Conservation (phyloP, 2,113 vertebrate species). For the Odocoileus virginianus region DNA sequence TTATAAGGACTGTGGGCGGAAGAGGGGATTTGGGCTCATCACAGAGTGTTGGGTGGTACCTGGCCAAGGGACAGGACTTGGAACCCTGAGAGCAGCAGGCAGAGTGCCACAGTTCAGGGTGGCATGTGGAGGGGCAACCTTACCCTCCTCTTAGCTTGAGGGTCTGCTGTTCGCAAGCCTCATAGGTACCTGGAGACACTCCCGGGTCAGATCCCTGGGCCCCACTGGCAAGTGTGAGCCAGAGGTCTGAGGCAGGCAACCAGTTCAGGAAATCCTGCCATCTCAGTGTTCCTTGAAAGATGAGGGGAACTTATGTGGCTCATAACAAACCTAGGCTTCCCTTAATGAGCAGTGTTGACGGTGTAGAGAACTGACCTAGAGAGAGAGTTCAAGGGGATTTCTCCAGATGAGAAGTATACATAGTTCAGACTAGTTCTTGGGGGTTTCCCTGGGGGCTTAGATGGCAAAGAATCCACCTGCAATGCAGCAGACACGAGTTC, state of each 20-base stretch:
- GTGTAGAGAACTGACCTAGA: neutral
- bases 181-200: neutral
- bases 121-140: neutral
- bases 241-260: neutral
- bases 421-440: neutral
- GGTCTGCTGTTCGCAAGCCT: neutral
- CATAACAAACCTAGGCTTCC: neutral
- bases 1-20: neutral
- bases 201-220: neutral
- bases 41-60: neutral
- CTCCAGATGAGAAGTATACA: neutral
- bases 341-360: neutral
- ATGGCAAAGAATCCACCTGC: neutral
- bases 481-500: neutral
- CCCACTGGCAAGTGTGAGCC: neutral
- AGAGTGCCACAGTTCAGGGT: neutral
- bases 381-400: neutral
- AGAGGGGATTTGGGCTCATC: neutral
- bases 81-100: neutral
- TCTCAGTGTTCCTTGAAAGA: neutral
- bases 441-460: neutral
- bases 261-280: neutral
- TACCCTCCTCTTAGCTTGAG: neutral
- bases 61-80: neutral
- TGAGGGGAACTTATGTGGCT: neutral